These are phyloP conservation scores for Motacilla tschutschensis DNA, from an alignment of 2,113 vertebrate species.

Conservation along the genomic window DNA sequence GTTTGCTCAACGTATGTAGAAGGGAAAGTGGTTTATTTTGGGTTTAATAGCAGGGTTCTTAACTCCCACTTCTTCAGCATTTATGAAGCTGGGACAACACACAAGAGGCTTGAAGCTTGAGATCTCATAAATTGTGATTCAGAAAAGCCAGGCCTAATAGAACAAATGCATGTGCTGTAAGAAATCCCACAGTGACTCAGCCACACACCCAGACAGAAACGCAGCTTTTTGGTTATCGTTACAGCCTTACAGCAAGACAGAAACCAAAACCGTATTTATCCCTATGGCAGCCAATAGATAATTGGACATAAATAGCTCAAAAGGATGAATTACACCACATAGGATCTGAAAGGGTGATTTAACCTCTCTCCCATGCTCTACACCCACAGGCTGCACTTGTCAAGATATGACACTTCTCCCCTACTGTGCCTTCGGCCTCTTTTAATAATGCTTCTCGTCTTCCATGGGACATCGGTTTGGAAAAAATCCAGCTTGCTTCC, in stretches of 20 bases:
- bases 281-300: slow-evolving; percentile 26
- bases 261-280: background rate
- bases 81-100: background rate
- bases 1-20: background rate
- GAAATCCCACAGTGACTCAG: slow-evolving; percentile 19
- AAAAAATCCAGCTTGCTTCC: slow-evolving; percentile 55
- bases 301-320: slow-evolving; percentile 42
- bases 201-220: slow-evolving; percentile 28
- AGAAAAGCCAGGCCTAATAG: background rate
- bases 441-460: slow-evolving; percentile 55
- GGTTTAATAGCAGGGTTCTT: background rate
- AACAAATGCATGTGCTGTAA: background rate
- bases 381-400: slow-evolving; percentile 47
- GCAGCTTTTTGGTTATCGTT: slow-evolving; percentile 1
- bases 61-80: slow-evolving; percentile 7
- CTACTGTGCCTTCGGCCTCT: slow-evolving; percentile 39
- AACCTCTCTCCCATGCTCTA: slow-evolving; percentile 47
- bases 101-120: background rate
- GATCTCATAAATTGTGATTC: background rate
- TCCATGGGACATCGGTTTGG: slow-evolving; percentile 59
- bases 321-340: slow-evolving; percentile 28
- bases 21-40: slow-evolving; percentile 29
- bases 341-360: slow-evolving; percentile 40
- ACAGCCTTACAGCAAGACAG: background rate
- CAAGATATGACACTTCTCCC: slow-evolving; percentile 37